Evolutionary conservation across 1,140 invertebrate species (phyloP).

Genomic region (Nasonia longicornis): DNA sequence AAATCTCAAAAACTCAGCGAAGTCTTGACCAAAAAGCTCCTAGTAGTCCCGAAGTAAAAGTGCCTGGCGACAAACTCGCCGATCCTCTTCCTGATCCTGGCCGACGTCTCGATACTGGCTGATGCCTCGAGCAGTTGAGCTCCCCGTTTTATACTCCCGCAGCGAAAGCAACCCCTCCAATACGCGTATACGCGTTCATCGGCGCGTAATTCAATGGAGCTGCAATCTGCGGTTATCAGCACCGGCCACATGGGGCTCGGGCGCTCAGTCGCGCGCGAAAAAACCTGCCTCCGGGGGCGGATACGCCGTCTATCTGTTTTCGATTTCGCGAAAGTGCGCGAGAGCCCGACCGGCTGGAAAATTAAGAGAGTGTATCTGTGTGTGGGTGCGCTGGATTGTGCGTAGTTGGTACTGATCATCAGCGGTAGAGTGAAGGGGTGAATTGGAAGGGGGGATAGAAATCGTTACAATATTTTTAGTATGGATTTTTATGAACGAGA

Average conservation of each 20-base stretch:
- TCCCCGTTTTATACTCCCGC: constrained; percentile 57
- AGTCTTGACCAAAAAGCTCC: neutral
- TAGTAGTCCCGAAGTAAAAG: constrained; percentile 15
- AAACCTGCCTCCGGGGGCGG: constrained; percentile 28
- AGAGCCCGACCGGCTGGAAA: constrained; percentile 15
- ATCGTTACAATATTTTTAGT: neutral
- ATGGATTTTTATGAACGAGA: too few species aligned
- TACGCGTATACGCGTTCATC: neutral
- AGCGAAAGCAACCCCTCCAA: neutral
- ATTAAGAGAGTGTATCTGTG: constrained; percentile 18
- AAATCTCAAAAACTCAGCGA: neutral
- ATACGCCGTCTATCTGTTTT: constrained; percentile 9
- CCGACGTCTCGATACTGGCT: constrained; percentile 49
- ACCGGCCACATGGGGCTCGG: constrained; percentile 61
- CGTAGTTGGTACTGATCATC: neutral
- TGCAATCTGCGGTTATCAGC: constrained; percentile 67
- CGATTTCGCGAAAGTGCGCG: neutral
- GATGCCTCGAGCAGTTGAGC: constrained; percentile 46
- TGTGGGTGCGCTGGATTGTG: neutral
- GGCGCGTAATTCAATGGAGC: constrained; percentile 61
- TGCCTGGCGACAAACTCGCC: neutral
- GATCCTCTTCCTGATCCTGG: constrained; percentile 3
- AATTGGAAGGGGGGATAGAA: neutral
- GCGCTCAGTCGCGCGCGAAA: constrained; percentile 51
- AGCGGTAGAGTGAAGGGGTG: neutral